These are phyloP conservation scores for Ophioninae sp. DNA, from an alignment of 2,888 invertebrate species.

Conservation along the genomic window DNA sequence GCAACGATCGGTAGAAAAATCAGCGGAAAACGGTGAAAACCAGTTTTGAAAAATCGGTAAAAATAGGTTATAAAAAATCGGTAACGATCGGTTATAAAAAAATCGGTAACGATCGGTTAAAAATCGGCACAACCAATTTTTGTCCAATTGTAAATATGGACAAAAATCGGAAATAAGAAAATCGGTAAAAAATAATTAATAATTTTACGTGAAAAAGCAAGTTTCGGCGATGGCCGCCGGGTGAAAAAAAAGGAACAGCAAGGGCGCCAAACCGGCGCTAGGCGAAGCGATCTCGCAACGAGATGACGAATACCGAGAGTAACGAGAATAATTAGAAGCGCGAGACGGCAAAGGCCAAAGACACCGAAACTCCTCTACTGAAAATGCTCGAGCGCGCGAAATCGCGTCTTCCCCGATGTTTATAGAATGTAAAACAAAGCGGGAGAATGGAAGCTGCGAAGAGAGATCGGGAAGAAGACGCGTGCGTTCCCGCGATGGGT, in stretches of 20 bases:
- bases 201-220: not conserved
- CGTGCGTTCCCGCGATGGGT: conserved; percentile 15
- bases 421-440: not conserved
- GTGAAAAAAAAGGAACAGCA: no score
- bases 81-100: no score
- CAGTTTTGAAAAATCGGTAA: no score
- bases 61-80: no score
- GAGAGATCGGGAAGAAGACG: conserved; percentile 22
- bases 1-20: no score
- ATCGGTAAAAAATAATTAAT: not conserved
- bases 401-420: not conserved
- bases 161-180: not conserved
- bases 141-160: not conserved
- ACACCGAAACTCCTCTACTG: not conserved
- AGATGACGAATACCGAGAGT: not conserved
- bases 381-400: not conserved
- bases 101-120: no score
- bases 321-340: not conserved
- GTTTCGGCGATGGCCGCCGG: not conserved
- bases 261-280: not conserved
- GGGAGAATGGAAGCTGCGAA: conserved; percentile 10
- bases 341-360: not conserved
- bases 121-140: no score
- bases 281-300: not conserved
- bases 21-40: no score